phyloP scores from a whole-genome alignment of 2,888 invertebrate species.

The Choreutis nemorana region DNA sequence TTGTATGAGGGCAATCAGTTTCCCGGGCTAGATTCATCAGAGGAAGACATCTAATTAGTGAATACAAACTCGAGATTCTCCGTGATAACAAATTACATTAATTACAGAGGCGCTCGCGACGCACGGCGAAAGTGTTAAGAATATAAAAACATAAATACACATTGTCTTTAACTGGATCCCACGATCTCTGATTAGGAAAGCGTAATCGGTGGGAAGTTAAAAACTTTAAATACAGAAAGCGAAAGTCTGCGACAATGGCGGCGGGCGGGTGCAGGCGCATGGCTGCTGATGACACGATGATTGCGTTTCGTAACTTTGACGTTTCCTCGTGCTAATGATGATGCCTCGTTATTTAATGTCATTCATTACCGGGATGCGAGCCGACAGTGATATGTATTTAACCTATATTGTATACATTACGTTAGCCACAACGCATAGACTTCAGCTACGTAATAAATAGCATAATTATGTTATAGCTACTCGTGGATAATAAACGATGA shows the following conservation, averaged over 20 bases:
- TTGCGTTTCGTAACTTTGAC: background rate
- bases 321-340: background rate
- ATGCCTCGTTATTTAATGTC: no score
- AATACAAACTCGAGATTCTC: no score
- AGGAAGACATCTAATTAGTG: no score
- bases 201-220: slow-evolving; percentile 54
- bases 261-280: slow-evolving; percentile 1
- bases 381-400: no score
- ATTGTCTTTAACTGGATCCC: slow-evolving; percentile 47
- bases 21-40: no score
- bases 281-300: background rate
- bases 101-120: slow-evolving; percentile 32
- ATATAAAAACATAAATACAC: slow-evolving; percentile 41
- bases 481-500: no score
- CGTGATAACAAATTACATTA: slow-evolving; percentile 30
- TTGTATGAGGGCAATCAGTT: no score
- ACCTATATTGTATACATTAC: no score
- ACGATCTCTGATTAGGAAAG: slow-evolving; percentile 61
- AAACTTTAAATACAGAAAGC: slow-evolving; percentile 34
- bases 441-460: no score
- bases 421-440: no score
- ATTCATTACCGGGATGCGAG: no score
- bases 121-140: slow-evolving; percentile 51
- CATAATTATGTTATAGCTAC: no score
- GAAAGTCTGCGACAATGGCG: slow-evolving; percentile 45